Evolutionary conservation across 1,140 invertebrate genomes (phyloP), one percentile per base, ranked within the genome.

Genomic region (Calliopsis andreniformis): DNA sequence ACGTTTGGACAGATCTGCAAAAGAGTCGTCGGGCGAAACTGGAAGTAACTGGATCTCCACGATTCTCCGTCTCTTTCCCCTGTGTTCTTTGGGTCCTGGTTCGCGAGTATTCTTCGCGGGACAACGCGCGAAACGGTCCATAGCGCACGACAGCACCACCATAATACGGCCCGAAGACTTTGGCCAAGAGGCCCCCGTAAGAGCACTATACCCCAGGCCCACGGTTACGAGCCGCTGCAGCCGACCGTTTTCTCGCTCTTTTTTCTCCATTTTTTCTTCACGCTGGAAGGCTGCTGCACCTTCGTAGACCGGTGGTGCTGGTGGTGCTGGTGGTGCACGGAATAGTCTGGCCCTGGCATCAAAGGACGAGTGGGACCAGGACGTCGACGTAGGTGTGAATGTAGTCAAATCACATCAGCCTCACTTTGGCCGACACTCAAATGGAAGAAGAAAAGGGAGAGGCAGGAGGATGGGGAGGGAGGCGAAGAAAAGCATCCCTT

Each of bases 381-480:
- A 76, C 69, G 72, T 72, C 63, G 71, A 49, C 69, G 84, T 86
- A 87, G 88, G 85, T 86, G 87, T 86, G 87, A 89, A 89, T 82
- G 76, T 84, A 87, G 87, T 89, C 87, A 88, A 89, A 88, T 89
- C 87, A 87, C 83, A 84, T 89, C 83, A 83, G 61, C 71, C 75
- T 87, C 84, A 67, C 70, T 71, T 84, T 68, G 80, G 55, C 76
- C 67, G 78, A 79, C 71, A 77, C 66, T 67, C 47, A 69, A 78
- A 72, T 43, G 28, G 61, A 43, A 64, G 70, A 47, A 73, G 69
- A 66, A 79, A 83, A 59, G 53, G 68, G 23, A 35, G n/a, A n/a
- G n/a, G 6, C n/a, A 43, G 25, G 30, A 59, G 62, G 70, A 43
- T 25, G 45, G 45, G 73, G 49, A 76, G 39, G 61, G 71, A 78